Base-by-base conservation (phyloP, 2,113 vertebrate species). In the Ammodytes marinus region DNA sequence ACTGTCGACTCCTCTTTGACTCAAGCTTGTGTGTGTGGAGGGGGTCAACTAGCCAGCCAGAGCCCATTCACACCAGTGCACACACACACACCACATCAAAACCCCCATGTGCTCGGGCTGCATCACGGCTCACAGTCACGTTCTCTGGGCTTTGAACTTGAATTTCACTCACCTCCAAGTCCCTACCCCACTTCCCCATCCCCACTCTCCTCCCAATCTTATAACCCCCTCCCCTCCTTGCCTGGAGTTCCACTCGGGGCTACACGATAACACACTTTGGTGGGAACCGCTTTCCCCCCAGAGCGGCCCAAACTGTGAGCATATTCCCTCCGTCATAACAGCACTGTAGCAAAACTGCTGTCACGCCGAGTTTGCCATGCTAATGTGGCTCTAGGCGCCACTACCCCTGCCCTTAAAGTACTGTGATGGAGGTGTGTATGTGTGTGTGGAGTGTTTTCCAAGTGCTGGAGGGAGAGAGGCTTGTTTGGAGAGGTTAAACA, bases 221-320 rank as follows among this genome's bases (percentile, higher is more conserved):
- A 69, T 64, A 69, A 58, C 43, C 37, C 50, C 46, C 69, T 19
- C 27, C 69, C 50, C 64, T 19, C 58, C 82, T 66, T 52, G 82
- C 90, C 89, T 82, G 13, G 53, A 88, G 91, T 80, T 77, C 85
- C 86, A 91, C 92, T 89, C 37, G 37, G 79, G 91, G 92, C 84
- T 69, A 88, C 88, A 79, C 79, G 86, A 86, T 90, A 91, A 87
- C 91, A 93, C 90, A 94, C 89, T 92, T 92, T 91, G 83, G 91
- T 91, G 90, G 64, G 78, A 87, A 60, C 82, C 50, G 77, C 85
- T 86, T 77, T 81, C 84, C 88, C 27, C 90, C 86, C 68, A 70
- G 80, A 88, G 91, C 84, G 69, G 70, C 86, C 88, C 85, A 71
- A 88, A 87, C 86, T 78, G 76, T 75, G 79, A 89, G 89, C 91